Conservation (phyloP, 1,140 invertebrate species). For the Diploscapter pachys region DNA sequence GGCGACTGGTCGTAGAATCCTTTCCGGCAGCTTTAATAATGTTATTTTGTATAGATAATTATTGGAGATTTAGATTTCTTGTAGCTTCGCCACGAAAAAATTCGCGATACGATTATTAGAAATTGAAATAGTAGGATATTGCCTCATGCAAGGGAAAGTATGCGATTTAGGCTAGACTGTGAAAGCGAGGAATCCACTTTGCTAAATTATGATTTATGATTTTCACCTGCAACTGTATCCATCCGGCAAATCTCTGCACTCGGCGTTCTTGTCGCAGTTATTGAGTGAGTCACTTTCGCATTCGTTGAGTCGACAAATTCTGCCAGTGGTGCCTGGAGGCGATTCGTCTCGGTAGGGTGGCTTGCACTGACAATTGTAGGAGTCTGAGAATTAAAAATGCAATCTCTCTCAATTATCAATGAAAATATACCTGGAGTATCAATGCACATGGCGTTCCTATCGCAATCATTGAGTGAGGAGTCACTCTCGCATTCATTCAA, state of each 20-base stretch:
- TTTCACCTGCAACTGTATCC: conserved; percentile 40
- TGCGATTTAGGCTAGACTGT: too few relatives aligned
- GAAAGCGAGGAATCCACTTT: too few relatives aligned
- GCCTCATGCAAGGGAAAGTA: too few relatives aligned
- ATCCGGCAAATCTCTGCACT: conserved; percentile 40
- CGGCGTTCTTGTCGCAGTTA: conserved; percentile 40
- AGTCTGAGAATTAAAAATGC: conserved; percentile 39
- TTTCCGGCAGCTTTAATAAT: conserved; percentile 18
- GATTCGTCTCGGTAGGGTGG: conserved; percentile 52
- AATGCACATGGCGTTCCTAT: conserved; percentile 55
- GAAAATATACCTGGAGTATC: conserved; percentile 48
- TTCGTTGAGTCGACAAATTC: conserved; percentile 45
- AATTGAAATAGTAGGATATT: too few relatives aligned
- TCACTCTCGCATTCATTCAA: conserved; percentile 47
- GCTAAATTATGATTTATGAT: neutral
- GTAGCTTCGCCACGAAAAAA: too few relatives aligned
- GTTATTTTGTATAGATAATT: too few relatives aligned
- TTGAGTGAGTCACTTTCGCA: conserved; percentile 33
- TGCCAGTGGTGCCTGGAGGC: conserved; percentile 33
- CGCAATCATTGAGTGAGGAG: conserved; percentile 48
- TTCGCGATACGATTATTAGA: too few relatives aligned
- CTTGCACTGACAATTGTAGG: conserved; percentile 56
- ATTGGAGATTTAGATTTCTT: too few relatives aligned
- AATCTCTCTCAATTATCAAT: too few relatives aligned
- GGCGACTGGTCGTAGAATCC: conserved; percentile 54